Base-by-base conservation (phyloP, 2,888 invertebrate genomes). In the Chaitophorus viminalis region DNA sequence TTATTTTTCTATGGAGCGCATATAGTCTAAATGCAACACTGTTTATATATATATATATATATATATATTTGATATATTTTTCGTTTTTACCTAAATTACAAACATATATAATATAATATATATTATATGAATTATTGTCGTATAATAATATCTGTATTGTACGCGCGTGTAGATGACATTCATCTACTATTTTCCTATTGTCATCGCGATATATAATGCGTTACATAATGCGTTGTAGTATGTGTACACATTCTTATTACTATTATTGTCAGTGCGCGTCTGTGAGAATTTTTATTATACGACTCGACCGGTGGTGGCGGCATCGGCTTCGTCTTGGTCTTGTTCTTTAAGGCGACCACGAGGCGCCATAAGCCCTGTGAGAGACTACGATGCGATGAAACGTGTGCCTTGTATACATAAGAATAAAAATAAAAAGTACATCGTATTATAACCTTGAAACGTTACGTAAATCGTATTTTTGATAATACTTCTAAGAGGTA, bases 311-410 rank as follows among this genome's bases (percentile, higher is more conserved):
- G 52, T 54, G 54, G 78, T 60, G 46, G 11, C 46, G 46, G 46
- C 46, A 46, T 14, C 60, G 77, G 77, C 77, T 29, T 77, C 52
- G 52, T 77, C 52, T 46, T 46, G 46, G 60, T 79, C 79, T 79
- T 79, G 33, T 31, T 33, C 54, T 68, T n/a, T 70, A 74, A 39
- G 81, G 81, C 81, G 68, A 46, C 81, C 81, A 46, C 68, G 21
- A 81, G 81, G 81, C 81, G 81, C 81, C 81, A 81, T 81, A 39
- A n/a, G 18, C 65, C 60, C 29, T 68, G 79, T 65, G 36, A 68
- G 65, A 39, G 68, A 9, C 68, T 25, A 17, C 31, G 60, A 74
- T 74, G 14, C 29, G 46, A n/a, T 17, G 21, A 33, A 29, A 31
- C 76, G n/a, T 14, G 17, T 46, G 29, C 17, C 21, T n/a, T n/a